These are phyloP conservation scores for Petrocephalus schoutedeni DNA, from an alignment of 2,797 vertebrate genomes.

Conservation along the genomic window DNA sequence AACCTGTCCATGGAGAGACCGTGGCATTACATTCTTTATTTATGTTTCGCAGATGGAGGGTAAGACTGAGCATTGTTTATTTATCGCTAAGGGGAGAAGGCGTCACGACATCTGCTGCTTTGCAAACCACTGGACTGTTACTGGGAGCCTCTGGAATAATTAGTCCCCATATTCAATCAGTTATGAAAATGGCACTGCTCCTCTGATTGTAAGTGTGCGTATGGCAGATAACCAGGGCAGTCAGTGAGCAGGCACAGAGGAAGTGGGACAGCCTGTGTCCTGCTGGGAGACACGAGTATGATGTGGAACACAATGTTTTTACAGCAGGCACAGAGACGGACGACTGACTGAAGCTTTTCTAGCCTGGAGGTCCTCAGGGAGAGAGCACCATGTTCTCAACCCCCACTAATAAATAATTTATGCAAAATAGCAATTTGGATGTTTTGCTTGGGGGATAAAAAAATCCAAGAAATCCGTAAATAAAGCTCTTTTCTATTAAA, in stretches of 20 bases:
- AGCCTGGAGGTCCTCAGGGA: slow-evolving; percentile 72
- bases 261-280: slow-evolving; percentile 60
- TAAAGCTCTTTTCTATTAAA: slow-evolving; percentile 66
- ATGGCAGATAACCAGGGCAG: slow-evolving; percentile 62
- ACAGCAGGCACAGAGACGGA: slow-evolving; percentile 62
- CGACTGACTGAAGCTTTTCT: slow-evolving; percentile 75
- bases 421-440: slow-evolving; percentile 94
- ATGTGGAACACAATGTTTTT: slow-evolving; percentile 49
- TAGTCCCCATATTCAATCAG: not conserved
- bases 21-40: not conserved
- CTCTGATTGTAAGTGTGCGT: slow-evolving; percentile 18
- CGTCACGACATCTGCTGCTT: not conserved
- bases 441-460: slow-evolving; percentile 81
- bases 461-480: slow-evolving; percentile 84
- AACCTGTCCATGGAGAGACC: not conserved
- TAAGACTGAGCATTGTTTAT: not conserved
- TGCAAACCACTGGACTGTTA: not conserved
- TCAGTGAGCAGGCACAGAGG: slow-evolving; percentile 62
- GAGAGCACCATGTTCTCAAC: slow-evolving; percentile 68
- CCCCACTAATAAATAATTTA: slow-evolving; percentile 95
- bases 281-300: slow-evolving; percentile 66
- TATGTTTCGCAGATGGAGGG: not conserved
- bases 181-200: slow-evolving; percentile 6
- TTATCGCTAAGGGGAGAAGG: not conserved
- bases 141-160: not conserved